Conservation (phyloP, 92 coral and sea anemone genomes). For the Epizoanthus scotinus region DNA sequence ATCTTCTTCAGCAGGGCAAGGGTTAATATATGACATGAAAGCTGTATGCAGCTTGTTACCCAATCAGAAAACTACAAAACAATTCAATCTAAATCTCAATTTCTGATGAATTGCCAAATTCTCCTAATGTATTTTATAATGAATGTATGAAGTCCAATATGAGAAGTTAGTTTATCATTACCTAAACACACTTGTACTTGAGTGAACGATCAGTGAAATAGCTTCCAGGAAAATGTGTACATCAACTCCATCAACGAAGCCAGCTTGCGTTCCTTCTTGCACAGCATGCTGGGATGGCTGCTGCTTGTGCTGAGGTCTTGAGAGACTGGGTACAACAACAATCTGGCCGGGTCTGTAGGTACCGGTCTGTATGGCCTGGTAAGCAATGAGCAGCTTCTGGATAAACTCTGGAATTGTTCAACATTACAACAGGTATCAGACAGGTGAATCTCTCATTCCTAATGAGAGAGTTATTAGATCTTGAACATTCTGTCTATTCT, state of each 20-base stretch:
- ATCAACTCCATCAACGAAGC: conserved; percentile 78
- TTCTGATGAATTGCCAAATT: too few relatives aligned
- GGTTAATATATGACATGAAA: too few relatives aligned
- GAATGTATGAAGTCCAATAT: neutral
- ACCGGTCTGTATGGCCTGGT: conserved; percentile 80
- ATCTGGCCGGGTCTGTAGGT: conserved; percentile 94
- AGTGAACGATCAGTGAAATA: conserved; percentile 64
- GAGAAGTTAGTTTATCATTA: neutral
- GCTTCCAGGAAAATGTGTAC: conserved; percentile 85
- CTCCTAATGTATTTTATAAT: too few relatives aligned
- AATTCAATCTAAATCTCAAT: too few relatives aligned
- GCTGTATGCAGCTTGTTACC: too few relatives aligned
- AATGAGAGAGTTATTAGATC: too few relatives aligned
- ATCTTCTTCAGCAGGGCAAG: too few relatives aligned
- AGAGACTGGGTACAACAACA: conserved; percentile 77
- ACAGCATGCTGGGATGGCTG: conserved; percentile 42
- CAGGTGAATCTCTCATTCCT: too few relatives aligned
- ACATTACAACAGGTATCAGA: neutral
- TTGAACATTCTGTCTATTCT: too few relatives aligned
- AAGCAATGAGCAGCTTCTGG: conserved; percentile 72
- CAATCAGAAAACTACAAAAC: too few relatives aligned
- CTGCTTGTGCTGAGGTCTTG: conserved; percentile 80
- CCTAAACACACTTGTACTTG: conserved; percentile 68
- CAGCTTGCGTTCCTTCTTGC: conserved; percentile 45
- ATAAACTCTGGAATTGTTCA: conserved; percentile 69